Evolutionary conservation across 2,113 vertebrate genomes (phyloP).

Genomic region (Podarcis cretensis): DNA sequence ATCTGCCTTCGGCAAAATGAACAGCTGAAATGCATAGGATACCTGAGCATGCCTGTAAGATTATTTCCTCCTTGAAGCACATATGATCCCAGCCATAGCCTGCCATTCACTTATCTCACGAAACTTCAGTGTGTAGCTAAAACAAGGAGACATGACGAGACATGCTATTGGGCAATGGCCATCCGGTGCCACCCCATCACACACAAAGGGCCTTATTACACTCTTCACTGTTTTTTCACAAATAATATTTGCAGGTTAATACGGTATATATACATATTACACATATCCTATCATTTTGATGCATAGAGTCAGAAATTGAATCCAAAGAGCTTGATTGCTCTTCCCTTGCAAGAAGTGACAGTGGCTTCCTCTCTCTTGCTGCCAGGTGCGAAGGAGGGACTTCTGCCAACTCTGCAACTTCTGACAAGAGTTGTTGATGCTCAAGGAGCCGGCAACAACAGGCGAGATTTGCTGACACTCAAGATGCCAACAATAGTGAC

Average conservation of each 20-base stretch:
- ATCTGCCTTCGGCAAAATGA: slow-evolving; percentile 80
- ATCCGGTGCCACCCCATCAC: slow-evolving; percentile 47
- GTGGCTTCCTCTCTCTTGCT: not conserved
- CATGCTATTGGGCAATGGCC: slow-evolving; percentile 54
- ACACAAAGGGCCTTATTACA: slow-evolving; percentile 50
- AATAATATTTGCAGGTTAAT: not conserved
- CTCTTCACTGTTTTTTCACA: slow-evolving; percentile 59
- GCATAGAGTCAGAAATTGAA: not conserved
- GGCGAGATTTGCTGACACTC: too few species aligned
- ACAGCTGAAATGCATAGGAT: slow-evolving; percentile 66
- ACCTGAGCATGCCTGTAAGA: slow-evolving; percentile 77
- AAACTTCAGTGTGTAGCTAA: slow-evolving; percentile 52
- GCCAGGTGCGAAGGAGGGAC: not conserved
- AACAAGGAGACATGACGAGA: slow-evolving; percentile 64
- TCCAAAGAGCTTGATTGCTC: not conserved
- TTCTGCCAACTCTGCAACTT: not conserved
- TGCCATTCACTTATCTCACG: slow-evolving; percentile 64
- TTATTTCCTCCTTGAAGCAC: slow-evolving; percentile 68
- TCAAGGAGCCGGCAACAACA: not conserved
- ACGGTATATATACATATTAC: not conserved
- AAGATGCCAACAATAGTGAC: too few species aligned
- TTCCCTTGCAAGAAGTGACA: not conserved
- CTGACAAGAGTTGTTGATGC: not conserved
- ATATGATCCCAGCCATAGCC: slow-evolving; percentile 13
- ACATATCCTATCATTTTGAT: not conserved